Evolutionary conservation across 2,113 vertebrate species (phyloP), one percentile per base, ranked within the genome.

Genomic region (Gila orcuttii): DNA sequence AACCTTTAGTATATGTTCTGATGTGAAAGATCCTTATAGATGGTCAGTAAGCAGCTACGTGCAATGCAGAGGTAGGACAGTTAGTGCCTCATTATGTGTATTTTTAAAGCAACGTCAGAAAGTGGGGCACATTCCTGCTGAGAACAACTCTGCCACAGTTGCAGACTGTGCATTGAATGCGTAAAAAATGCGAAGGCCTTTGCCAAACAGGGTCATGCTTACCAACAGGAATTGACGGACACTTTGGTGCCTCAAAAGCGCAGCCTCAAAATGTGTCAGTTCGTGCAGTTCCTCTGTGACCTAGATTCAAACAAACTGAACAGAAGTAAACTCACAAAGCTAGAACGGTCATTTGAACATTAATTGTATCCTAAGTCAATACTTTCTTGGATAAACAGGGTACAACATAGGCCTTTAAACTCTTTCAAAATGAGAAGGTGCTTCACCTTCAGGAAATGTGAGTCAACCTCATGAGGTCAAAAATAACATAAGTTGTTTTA

Each of bases 271-370:
- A 75, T 45, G 3, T 3, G 3, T 75, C 12, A 31, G 74, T 28
- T 75, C 9, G 21, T 11, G 21, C 36, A 42, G 9, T 13, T 74
- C 69, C 23, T 45, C 39, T 25, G 39, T 74, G 71, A 74, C 71
- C 71, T 74, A 74, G 69, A 73, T 73, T n/a, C 11, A 45, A 15
- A 39, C n/a, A 74, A n/a, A 45, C 13, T 74, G 71, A 74, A 45
- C 71, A 73, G 36, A 19, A 13, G 39, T n/a, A 74, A 21, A 45
- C 2, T 6, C 2, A 25, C 71, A 25, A 74, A 74, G 23, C 23
- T 25, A 73, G 4, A 69, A 39, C 17, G 9, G 64, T 36, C 17
- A 19, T 68, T 69, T 39, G 33, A 7, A 68, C 31, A 9, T 28
- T 9, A 55, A 55, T 5, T 52, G 4, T 55, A 6, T 55, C 50